A percentile compares a stretch with the other conserved stretches of the same genome.
phyloP scores from a whole-genome alignment of 2,797 vertebrate genomes.

The Microctenopoma steveboyesi region DNA sequence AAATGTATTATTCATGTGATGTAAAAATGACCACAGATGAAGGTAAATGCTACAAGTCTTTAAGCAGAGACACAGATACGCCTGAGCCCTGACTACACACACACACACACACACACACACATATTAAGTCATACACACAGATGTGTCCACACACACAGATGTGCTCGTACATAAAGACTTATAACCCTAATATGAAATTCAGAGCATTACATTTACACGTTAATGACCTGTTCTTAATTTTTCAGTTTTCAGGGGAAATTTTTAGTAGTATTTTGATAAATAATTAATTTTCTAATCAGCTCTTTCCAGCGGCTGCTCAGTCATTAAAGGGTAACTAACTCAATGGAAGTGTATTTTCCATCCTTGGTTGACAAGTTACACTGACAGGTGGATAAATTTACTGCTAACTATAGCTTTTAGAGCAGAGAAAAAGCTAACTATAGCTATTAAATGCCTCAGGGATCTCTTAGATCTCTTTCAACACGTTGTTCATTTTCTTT shows the following conservation, averaged over 20 bases:
- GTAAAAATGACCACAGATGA: background rate
- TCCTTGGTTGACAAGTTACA: conserved; percentile 64
- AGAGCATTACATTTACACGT: conserved; percentile 65
- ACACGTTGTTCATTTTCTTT: background rate
- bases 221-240: conserved; percentile 71
- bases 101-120: background rate
- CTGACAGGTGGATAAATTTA: conserved; percentile 76
- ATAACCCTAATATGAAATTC: conserved; percentile 46
- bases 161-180: conserved; percentile 11
- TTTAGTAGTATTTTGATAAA: conserved; percentile 80
- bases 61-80: background rate
- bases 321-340: conserved; percentile 74
- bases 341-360: conserved; percentile 68
- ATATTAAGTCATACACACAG: background rate
- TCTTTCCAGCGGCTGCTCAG: conserved; percentile 63
- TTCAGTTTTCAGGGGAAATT: conserved; percentile 73
- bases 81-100: background rate
- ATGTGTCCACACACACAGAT: background rate
- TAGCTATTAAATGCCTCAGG: conserved; percentile 65
- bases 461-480: conserved; percentile 27
- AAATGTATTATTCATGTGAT: conserved; percentile 9
- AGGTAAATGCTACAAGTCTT: background rate
- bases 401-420: conserved; percentile 79
- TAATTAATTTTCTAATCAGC: conserved; percentile 82
- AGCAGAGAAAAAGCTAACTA: conserved; percentile 72